Evolutionary conservation across 35 echinoderm and acorn worm genomes (phyloP).

Genomic region (Stichopus chloronotus): DNA sequence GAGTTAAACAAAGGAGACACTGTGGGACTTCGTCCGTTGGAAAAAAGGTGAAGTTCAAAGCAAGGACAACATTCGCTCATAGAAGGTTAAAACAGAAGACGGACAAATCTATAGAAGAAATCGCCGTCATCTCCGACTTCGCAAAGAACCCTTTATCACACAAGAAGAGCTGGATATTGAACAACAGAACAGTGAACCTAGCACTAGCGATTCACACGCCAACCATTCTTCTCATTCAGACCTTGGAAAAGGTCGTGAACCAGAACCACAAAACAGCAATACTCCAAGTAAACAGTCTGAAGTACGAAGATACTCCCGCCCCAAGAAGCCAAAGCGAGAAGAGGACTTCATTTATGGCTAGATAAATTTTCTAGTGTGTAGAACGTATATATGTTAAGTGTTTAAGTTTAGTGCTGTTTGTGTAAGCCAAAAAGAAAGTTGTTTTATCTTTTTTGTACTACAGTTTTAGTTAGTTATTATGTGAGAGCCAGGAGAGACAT

Average conservation of each 20-base stretch:
- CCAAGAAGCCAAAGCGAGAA: slow-evolving; percentile 1
- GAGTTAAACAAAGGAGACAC: background rate
- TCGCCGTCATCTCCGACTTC: background rate
- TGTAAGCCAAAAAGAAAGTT: background rate
- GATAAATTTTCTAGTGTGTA: background rate
- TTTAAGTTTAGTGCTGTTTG: background rate
- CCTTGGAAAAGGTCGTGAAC: background rate
- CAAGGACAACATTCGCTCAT: background rate
- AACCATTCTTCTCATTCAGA: background rate
- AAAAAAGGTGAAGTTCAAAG: background rate
- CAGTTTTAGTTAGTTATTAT: background rate
- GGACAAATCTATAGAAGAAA: slow-evolving; percentile 2
- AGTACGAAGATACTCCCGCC: background rate
- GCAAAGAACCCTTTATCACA: slow-evolving; percentile 12
- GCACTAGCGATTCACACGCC: background rate
- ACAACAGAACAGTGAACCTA: background rate
- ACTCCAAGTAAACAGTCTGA: no score
- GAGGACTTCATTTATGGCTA: no score
- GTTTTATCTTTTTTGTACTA: background rate
- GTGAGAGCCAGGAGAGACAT: background rate
- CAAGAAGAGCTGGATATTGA: background rate
- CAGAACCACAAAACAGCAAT: background rate
- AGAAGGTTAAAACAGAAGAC: slow-evolving; percentile 13
- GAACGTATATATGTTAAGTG: background rate
- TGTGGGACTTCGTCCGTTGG: background rate